Conservation (phyloP, 1,140 invertebrate species). For the Nephotettix cincticeps region DNA sequence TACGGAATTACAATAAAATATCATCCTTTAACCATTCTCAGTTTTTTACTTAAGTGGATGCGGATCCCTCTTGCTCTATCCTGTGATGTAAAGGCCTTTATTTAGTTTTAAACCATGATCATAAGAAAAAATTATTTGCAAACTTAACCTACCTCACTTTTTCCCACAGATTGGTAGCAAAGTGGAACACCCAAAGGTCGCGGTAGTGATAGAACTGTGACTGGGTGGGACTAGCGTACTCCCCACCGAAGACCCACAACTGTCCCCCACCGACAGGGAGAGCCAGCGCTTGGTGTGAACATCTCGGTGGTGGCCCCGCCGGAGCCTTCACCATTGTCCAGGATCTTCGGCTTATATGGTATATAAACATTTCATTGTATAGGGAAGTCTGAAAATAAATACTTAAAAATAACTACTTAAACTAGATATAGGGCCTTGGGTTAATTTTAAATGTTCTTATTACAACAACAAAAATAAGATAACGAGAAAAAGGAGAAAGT, state of each 20-base stretch:
- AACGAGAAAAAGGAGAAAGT: too few species aligned
- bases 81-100: too few species aligned
- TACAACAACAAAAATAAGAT: too few species aligned
- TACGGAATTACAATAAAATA: too few species aligned
- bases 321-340: slow-evolving; percentile 81
- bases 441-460: too few species aligned
- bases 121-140: too few species aligned
- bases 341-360: slow-evolving; percentile 75
- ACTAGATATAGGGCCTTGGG: too few species aligned
- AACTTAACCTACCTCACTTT: slow-evolving; percentile 60
- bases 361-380: slow-evolving; percentile 84
- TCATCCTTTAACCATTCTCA: too few species aligned
- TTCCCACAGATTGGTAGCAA: slow-evolving; percentile 82
- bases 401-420: too few species aligned
- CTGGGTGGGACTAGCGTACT: slow-evolving; percentile 86
- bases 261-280: slow-evolving; percentile 71
- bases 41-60: too few species aligned
- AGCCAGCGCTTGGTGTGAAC: slow-evolving; percentile 81
- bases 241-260: slow-evolving; percentile 88
- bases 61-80: too few species aligned
- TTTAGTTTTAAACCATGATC: too few species aligned
- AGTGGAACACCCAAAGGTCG: slow-evolving; percentile 86
- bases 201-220: slow-evolving; percentile 93
- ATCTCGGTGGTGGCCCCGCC: slow-evolving; percentile 77
- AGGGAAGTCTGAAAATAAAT: slow-evolving; percentile 75